phyloP scores from a whole-genome alignment of 2,113 vertebrate genomes.

The Camelus dromedarius region DNA sequence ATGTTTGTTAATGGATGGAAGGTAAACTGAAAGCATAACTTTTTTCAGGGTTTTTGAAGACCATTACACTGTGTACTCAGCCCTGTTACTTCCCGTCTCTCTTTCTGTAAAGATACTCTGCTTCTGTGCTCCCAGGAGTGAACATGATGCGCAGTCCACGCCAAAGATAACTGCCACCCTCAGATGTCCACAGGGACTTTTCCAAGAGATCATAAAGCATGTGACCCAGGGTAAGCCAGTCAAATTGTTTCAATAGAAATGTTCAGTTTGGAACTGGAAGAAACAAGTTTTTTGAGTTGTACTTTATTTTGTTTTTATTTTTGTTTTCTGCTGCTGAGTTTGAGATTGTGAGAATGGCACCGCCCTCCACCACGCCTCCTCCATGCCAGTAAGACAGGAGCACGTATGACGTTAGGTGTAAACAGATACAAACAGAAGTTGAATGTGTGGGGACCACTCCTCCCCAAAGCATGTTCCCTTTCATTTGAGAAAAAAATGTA shows the following conservation, averaged over 20 bases:
- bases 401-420: background rate
- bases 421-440: background rate
- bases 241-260: background rate
- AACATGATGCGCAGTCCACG: background rate
- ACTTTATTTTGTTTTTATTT: background rate
- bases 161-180: background rate
- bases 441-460: background rate
- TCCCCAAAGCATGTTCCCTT: background rate
- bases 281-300: background rate
- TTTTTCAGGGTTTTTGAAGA: background rate
- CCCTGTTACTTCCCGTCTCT: background rate
- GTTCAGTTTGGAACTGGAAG: background rate
- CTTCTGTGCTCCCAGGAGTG: background rate
- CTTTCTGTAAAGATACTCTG: background rate
- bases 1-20: conserved; percentile 37
- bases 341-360: background rate
- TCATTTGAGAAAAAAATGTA: background rate
- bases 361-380: no score
- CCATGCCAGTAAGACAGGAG: background rate
- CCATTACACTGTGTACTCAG: background rate
- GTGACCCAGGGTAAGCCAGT: background rate
- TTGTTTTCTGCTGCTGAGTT: background rate
- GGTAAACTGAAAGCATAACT: background rate
- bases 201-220: background rate
- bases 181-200: background rate